Percentiles rank a stretch among this genome's conserved stretches.
Evolutionary conservation across 2,113 vertebrate genomes (phyloP).

Genomic region (Xenotilapia flavipinnis): DNA sequence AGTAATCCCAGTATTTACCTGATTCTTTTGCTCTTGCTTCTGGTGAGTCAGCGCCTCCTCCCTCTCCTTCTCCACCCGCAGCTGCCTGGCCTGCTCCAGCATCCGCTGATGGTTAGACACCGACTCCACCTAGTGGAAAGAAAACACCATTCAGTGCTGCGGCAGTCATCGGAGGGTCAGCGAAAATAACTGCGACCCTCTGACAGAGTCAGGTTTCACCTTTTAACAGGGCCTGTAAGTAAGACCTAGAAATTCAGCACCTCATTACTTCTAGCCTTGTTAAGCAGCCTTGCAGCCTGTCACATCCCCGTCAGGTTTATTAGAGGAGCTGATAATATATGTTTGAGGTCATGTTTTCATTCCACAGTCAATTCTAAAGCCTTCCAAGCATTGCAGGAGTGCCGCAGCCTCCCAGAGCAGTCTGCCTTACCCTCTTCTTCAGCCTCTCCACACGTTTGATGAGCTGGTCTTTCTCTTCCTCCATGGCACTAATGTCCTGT

Average conservation of each 20-base stretch:
- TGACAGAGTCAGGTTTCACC: constrained; percentile 34
- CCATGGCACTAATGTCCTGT: constrained; percentile 95
- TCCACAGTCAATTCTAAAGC: constrained; percentile 63
- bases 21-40: constrained; percentile 94
- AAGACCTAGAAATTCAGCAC: constrained; percentile 39
- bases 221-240: constrained; percentile 24
- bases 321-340: constrained; percentile 57
- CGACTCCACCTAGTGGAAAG: constrained; percentile 88
- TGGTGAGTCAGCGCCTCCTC: constrained; percentile 88
- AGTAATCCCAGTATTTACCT: constrained; percentile 68
- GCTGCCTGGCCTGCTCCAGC: constrained; percentile 92
- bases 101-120: constrained; percentile 92
- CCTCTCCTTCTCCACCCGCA: constrained; percentile 91
- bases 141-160: not conserved
- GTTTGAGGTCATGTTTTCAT: constrained; percentile 78
- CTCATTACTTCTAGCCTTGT: constrained; percentile 24
- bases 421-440: constrained; percentile 86
- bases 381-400: constrained; percentile 50
- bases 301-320: constrained; percentile 65
- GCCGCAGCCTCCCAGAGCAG: not conserved
- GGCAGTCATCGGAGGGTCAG: not conserved
- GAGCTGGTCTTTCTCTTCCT: constrained; percentile 95
- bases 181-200: constrained; percentile 14
- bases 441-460: constrained; percentile 91
- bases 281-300: constrained; percentile 60